Percentiles rank a stretch among this genome's conserved stretches.
Evolutionary conservation across 2,888 invertebrate genomes (phyloP).

Genomic region (Anodontia alba): DNA sequence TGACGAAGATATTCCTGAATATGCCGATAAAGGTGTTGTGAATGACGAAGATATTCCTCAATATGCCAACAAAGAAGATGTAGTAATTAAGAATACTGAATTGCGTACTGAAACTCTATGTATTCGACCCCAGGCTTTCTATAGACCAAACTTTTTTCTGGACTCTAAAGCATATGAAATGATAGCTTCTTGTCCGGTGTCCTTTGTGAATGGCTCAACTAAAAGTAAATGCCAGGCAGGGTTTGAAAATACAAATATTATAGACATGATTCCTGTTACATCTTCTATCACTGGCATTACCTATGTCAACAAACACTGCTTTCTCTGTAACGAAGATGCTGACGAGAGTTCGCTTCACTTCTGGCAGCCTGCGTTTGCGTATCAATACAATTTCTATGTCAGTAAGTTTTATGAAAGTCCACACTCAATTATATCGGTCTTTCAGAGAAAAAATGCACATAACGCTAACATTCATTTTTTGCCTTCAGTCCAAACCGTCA

Average conservation of each 20-base stretch:
- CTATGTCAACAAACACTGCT: neutral
- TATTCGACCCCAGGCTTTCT: neutral
- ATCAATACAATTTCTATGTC: neutral
- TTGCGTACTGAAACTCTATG: neutral
- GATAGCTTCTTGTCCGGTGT: neutral
- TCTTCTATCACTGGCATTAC: neutral
- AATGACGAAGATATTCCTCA: no score
- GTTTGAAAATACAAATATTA: neutral
- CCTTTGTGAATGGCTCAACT: neutral
- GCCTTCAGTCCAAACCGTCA: neutral
- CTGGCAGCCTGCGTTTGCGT: neutral
- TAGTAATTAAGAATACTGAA: no score
- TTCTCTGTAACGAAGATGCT: neutral
- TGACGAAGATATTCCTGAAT: no score
- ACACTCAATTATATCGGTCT: neutral
- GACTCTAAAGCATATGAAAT: neutral
- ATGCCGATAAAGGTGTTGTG: no score
- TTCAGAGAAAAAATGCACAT: neutral
- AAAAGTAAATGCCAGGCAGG: neutral
- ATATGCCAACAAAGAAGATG: no score
- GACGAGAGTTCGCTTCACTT: neutral
- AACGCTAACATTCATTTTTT: neutral
- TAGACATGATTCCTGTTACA: neutral
- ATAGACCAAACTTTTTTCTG: neutral
- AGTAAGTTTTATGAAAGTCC: neutral